phyloP scores from a whole-genome alignment of 1,140 invertebrate species.

The Polypedilum vanderplanki region DNA sequence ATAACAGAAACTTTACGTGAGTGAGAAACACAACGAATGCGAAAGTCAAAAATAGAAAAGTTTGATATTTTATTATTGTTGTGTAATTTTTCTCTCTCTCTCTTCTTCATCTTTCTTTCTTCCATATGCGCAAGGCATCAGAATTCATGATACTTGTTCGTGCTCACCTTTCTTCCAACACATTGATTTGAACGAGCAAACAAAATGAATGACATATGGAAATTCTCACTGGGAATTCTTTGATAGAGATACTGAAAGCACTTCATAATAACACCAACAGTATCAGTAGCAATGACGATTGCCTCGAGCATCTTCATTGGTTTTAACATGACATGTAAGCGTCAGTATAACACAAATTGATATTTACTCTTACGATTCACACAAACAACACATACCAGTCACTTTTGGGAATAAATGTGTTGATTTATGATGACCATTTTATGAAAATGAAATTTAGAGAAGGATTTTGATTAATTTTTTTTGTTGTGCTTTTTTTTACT shows the following conservation, averaged over 20 bases:
- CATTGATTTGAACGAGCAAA: neutral
- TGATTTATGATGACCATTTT: neutral
- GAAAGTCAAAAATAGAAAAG: slow-evolving; percentile 10
- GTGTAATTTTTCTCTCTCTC: neutral
- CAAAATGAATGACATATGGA: neutral
- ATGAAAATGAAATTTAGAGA: neutral
- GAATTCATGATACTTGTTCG: neutral
- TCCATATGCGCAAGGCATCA: neutral
- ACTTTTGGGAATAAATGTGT: neutral
- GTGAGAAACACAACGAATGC: neutral
- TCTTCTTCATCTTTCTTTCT: neutral
- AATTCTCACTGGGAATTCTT: neutral
- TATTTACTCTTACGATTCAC: neutral
- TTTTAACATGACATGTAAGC: neutral
- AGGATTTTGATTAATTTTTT: too few relatives aligned
- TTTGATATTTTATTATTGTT: slow-evolving; percentile 14
- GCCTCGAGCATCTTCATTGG: neutral
- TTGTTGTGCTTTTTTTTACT: too few relatives aligned
- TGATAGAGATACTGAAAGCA: slow-evolving; percentile 17
- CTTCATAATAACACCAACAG: neutral
- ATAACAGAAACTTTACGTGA: neutral
- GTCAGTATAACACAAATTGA: slow-evolving; percentile 6
- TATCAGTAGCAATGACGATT: too few relatives aligned
- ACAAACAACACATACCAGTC: neutral
- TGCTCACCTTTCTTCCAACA: neutral